Evolutionary conservation across 2,888 invertebrate species (phyloP).

Genomic region (Poecilus cupreus): DNA sequence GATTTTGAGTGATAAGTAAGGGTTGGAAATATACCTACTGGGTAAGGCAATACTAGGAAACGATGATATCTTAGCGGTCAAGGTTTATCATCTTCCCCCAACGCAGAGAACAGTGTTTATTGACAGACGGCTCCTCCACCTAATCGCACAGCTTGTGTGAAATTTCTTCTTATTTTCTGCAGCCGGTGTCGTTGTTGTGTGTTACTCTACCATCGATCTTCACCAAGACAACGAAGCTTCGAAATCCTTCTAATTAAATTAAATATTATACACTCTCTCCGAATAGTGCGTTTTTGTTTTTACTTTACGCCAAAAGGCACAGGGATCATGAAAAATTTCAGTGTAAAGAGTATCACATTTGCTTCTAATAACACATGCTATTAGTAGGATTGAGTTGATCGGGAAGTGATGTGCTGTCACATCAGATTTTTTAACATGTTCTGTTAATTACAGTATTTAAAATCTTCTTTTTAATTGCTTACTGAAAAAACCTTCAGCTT

Average conservation of each 20-base stretch:
- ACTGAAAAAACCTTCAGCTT: not conserved
- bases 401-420: no score
- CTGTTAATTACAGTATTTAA: not conserved
- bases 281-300: constrained; percentile 14
- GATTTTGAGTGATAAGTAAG: no score
- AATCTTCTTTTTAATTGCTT: not conserved
- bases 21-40: not conserved
- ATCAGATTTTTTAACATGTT: not conserved
- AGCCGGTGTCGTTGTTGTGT: no score
- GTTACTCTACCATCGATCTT: no score
- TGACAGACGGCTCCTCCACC: not conserved
- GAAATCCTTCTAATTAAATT: no score
- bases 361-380: no score
- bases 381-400: no score
- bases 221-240: no score
- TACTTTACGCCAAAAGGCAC: no score
- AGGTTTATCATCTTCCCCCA: not conserved
- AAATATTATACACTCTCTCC: no score
- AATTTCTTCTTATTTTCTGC: not conserved
- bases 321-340: no score
- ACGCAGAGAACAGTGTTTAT: not conserved
- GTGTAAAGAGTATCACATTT: no score
- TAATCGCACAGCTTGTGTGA: not conserved
- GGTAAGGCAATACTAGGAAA: not conserved
- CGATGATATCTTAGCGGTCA: not conserved